phyloP scores from a whole-genome alignment of 2,888 invertebrate genomes.

The Caenorhabditis afra region DNA sequence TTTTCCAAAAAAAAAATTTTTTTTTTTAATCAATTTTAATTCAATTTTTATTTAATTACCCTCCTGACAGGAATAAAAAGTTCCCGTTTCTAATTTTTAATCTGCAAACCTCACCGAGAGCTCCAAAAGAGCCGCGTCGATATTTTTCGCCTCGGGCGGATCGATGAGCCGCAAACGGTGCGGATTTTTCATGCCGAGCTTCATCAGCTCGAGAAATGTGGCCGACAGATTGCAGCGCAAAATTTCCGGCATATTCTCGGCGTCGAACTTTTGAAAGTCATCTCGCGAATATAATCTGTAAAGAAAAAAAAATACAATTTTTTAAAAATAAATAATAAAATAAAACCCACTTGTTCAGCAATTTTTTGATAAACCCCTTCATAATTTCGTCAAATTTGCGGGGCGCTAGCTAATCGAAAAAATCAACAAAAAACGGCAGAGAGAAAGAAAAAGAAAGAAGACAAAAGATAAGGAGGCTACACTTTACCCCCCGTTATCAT shows the following conservation, averaged over 20 bases:
- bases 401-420: background rate
- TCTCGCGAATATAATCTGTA: conserved; percentile 45
- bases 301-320: background rate
- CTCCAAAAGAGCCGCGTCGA: conserved; percentile 65
- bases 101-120: conserved; percentile 60
- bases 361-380: conserved; percentile 14
- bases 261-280: conserved; percentile 87
- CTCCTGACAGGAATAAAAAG: no score
- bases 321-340: background rate
- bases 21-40: background rate
- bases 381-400: background rate
- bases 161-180: conserved; percentile 92
- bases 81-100: no score
- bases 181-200: conserved; percentile 88
- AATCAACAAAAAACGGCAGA: conserved; percentile 15
- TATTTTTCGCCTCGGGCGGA: conserved; percentile 87
- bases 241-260: conserved; percentile 91
- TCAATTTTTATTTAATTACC: no score
- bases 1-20: background rate
- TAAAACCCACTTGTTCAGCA: conserved; percentile 21
- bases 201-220: conserved; percentile 87
- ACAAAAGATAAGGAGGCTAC: background rate
- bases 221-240: conserved; percentile 82
- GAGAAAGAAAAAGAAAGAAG: background rate
- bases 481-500: background rate